phyloP scores from a whole-genome alignment of 2,888 invertebrate species.

The Clivina fossor region DNA sequence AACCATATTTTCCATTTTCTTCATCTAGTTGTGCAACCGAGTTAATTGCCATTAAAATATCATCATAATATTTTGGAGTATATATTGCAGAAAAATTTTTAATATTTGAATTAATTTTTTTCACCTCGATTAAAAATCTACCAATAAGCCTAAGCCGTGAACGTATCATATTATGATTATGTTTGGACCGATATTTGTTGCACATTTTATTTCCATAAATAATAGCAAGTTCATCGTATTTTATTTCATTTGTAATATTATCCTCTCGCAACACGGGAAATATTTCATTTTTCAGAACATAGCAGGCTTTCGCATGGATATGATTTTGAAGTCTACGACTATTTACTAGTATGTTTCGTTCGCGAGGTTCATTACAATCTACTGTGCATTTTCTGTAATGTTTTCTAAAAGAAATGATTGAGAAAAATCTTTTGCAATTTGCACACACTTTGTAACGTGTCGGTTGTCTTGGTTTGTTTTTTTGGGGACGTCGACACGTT shows the following conservation, averaged over 20 bases:
- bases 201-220: slow-evolving; percentile 30
- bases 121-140: slow-evolving; percentile 31
- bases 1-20: neutral
- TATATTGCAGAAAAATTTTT: slow-evolving; percentile 9
- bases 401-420: slow-evolving; percentile 36
- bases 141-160: slow-evolving; percentile 36
- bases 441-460: slow-evolving; percentile 37
- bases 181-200: slow-evolving; percentile 24
- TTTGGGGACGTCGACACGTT: neutral
- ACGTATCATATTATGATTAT: slow-evolving; percentile 32
- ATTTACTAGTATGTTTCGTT: slow-evolving; percentile 34
- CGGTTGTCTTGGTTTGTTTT: slow-evolving; percentile 10
- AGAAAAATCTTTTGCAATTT: slow-evolving; percentile 37
- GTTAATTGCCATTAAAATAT: slow-evolving; percentile 10
- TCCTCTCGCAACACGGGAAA: slow-evolving; percentile 39
- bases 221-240: slow-evolving; percentile 23
- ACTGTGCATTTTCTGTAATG: slow-evolving; percentile 37
- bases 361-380: slow-evolving; percentile 20
- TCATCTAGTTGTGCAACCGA: slow-evolving; percentile 4
- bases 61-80: slow-evolving; percentile 10
- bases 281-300: slow-evolving; percentile 23
- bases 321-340: slow-evolving; percentile 35
- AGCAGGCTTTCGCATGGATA: slow-evolving; percentile 34
- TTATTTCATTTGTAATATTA: slow-evolving; percentile 25
- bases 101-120: slow-evolving; percentile 18